Conservation (phyloP, 2,797 vertebrate genomes). For the Cygnus olor region DNA sequence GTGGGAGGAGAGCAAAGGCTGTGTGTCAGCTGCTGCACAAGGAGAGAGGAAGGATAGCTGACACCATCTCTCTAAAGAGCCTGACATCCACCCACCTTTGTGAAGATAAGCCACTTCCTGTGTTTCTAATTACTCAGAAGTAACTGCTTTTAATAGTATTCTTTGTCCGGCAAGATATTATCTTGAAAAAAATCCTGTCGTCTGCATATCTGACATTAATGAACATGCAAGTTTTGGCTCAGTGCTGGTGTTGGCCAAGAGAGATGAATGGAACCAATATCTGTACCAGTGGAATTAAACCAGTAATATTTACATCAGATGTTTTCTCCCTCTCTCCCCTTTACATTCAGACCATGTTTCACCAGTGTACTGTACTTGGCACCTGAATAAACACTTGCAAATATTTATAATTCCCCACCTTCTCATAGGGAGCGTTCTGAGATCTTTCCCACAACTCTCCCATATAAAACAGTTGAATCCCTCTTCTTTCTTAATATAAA, state of each 20-base stretch:
- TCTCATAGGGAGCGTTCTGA: conserved; percentile 54
- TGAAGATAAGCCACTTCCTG: conserved; percentile 48
- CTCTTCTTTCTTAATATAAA: conserved; percentile 76
- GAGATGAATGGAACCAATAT: conserved; percentile 65
- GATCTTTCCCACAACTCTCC: conserved; percentile 63
- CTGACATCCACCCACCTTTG: conserved; percentile 36
- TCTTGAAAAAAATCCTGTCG: conserved; percentile 41
- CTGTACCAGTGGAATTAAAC: conserved; percentile 57
- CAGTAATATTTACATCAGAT: conserved; percentile 47
- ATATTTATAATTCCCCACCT: conserved; percentile 74
- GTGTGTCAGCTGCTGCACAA: not conserved
- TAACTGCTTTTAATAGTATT: conserved; percentile 36
- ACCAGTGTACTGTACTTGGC: conserved; percentile 65
- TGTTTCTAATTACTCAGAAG: conserved; percentile 64
- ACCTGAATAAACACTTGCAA: conserved; percentile 82
- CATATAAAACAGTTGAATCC: conserved; percentile 62
- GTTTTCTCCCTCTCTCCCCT: not conserved
- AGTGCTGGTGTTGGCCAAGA: conserved; percentile 35
- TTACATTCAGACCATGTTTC: not conserved
- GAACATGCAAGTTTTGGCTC: conserved; percentile 55
- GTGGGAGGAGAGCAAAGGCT: not conserved
- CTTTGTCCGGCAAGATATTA: conserved; percentile 39
- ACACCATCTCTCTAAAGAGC: not conserved
- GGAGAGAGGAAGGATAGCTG: not conserved
- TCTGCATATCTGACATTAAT: conserved; percentile 46